Conservation (phyloP, 2,888 invertebrate species). For the Zhuqinia jingwanae region DNA sequence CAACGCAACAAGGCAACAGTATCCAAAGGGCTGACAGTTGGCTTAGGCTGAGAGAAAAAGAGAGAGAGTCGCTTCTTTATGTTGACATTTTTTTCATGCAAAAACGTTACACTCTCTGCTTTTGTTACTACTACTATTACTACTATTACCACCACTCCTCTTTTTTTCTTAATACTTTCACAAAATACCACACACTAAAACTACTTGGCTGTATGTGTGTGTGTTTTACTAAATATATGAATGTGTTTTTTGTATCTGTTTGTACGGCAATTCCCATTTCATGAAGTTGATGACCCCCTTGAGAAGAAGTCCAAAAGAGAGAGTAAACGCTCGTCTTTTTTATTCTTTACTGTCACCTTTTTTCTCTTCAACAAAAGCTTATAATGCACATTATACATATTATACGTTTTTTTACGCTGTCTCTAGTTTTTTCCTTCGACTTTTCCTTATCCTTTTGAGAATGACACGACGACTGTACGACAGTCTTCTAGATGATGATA, state of each 20-base stretch:
- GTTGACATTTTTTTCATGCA: constrained; percentile 65
- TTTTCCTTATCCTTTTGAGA: not conserved
- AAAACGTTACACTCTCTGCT: constrained; percentile 21
- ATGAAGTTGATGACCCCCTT: constrained; percentile 69
- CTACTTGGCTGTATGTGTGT: constrained; percentile 10
- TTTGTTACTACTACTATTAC: not conserved
- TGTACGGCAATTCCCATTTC: constrained; percentile 58
- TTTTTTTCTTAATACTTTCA: constrained; percentile 26
- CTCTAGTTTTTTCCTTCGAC: not conserved
- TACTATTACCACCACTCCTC: not conserved
- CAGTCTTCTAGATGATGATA: too few relatives aligned
- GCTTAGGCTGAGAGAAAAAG: constrained; percentile 50
- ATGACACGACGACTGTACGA: constrained; percentile 4
- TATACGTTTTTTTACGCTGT: not conserved
- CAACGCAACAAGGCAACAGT: too few relatives aligned
- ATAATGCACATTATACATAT: not conserved
- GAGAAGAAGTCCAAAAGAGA: constrained; percentile 37
- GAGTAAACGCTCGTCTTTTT: constrained; percentile 57
- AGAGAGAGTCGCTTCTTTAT: constrained; percentile 58
- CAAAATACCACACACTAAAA: constrained; percentile 32
- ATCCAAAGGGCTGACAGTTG: constrained; percentile 57
- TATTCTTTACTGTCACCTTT: constrained; percentile 67
- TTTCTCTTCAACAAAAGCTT: constrained; percentile 22
- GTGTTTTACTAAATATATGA: constrained; percentile 43
- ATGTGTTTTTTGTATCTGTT: constrained; percentile 41